phyloP scores from a whole-genome alignment of 2,797 vertebrate species.

The Cheracebus regulus region DNA sequence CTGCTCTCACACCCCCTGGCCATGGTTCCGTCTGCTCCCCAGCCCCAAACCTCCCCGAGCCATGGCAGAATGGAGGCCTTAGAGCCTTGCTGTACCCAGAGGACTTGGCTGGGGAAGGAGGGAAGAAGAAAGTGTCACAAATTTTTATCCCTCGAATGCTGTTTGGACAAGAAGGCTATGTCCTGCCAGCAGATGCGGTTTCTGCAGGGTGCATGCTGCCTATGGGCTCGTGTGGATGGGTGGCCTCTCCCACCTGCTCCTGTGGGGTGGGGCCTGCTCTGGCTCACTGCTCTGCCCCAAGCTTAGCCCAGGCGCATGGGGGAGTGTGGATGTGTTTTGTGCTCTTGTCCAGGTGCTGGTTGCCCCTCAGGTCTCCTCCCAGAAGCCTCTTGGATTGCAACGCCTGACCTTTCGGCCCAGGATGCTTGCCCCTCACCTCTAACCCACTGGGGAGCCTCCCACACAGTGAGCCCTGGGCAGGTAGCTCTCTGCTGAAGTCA shows the following conservation, averaged over 20 bases:
- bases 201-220: neutral
- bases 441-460: accelerated
- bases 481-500: neutral
- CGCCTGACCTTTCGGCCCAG: neutral
- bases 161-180: neutral
- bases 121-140: neutral
- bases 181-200: accelerated
- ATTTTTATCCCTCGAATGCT: neutral
- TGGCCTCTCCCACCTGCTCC: neutral
- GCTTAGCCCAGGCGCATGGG: neutral
- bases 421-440: neutral
- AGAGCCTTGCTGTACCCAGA: neutral
- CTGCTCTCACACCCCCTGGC: neutral
- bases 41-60: neutral
- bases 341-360: neutral
- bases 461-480: neutral
- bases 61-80: neutral
- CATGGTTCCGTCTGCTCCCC: too few relatives aligned
- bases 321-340: too few relatives aligned
- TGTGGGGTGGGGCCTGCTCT: neutral
- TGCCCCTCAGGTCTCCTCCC: neutral
- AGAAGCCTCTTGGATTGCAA: neutral
- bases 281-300: neutral
- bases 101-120: neutral
- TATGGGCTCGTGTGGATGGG: accelerated